These are phyloP conservation scores for Platichthys flesus DNA, from an alignment of 2,113 vertebrate species.

Conservation along the genomic window DNA sequence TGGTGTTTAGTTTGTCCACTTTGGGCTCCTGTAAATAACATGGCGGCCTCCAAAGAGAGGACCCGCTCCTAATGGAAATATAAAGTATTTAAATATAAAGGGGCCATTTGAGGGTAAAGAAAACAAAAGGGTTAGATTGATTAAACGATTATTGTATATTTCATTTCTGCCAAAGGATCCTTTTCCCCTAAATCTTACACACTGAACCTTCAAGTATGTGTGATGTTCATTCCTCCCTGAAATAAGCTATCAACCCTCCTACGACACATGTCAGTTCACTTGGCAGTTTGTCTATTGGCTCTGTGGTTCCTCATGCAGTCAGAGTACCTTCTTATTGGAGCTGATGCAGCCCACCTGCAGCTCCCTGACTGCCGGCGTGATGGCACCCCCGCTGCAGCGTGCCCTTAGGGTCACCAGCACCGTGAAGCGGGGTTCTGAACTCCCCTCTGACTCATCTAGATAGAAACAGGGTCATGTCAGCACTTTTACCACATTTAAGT, in stretches of 20 bases:
- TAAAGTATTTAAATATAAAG: too few relatives aligned
- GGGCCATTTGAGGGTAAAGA: too few relatives aligned
- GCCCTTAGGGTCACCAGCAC: slow-evolving; percentile 85
- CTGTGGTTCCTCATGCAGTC: not conserved
- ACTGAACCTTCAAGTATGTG: too few relatives aligned
- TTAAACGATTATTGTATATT: too few relatives aligned
- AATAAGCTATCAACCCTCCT: not conserved
- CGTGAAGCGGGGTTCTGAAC: slow-evolving; percentile 65
- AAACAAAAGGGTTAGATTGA: too few relatives aligned
- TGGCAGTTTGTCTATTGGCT: not conserved
- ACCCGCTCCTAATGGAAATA: too few relatives aligned
- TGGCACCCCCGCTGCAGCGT: slow-evolving; percentile 44
- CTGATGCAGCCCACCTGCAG: slow-evolving; percentile 88
- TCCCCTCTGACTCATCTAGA: slow-evolving; percentile 47
- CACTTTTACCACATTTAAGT: slow-evolving; percentile 1
- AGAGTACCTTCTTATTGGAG: slow-evolving; percentile 86
- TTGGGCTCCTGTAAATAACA: too few relatives aligned
- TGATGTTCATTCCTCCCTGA: not conserved
- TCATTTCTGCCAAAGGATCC: too few relatives aligned
- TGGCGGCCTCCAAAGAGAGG: too few relatives aligned
- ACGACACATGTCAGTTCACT: not conserved
- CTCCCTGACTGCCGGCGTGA: slow-evolving; percentile 80
- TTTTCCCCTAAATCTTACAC: too few relatives aligned
- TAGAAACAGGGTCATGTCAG: not conserved
- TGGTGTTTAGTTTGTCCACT: too few relatives aligned